Evolutionary conservation across 2,888 invertebrate genomes (phyloP), one percentile per base, ranked within the genome.

Genomic region (Epistrophella euchroma): DNA sequence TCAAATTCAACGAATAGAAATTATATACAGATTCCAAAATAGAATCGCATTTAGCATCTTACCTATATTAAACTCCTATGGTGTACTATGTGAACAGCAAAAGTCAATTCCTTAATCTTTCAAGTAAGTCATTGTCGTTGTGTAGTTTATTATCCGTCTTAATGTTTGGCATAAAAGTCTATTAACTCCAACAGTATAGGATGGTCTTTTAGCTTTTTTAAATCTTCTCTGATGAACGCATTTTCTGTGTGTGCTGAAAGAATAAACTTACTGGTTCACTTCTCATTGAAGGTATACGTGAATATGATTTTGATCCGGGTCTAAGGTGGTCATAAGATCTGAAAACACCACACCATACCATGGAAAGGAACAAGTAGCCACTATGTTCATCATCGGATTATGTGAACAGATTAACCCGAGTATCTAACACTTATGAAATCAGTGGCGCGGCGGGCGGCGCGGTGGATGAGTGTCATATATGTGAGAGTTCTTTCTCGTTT

Each of bases 371-470:
- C 11, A 25, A 60, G 55, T 35, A 55, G n/a, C 35, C 47, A 43
- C 25, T 43, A 58, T 43, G 56, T 25, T 28, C 58, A 79, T 79
- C 79, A 75, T 58, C 84, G 71, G 84, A 79, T 84, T 79, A 84
- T 64, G 58, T 79, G 84, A 75, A 62, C 50, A 79, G 79, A 84
- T 84, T 84, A 84, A 79, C 84, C 55, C 71, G 56, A 50, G 64
- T 47, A n/a, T n/a, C n/a, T n/a, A 22, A 79, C 78, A 75, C 79
- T 84, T 70, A 74, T 56, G 72, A 71, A 77, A 82, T 72, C 25
- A 4, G n/a, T n/a, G n/a, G n/a, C n/a, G n/a, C n/a, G n/a, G n/a
- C n/a, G n/a, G 2, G 6, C 25, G 4, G 55, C 22, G 50, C 52
- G 9, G 25, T 22, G 40, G 72, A 64, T 47, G 58, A 73, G 79